phyloP scores from a whole-genome alignment of 1,140 invertebrate species.

The Sesamia nonagrioides region DNA sequence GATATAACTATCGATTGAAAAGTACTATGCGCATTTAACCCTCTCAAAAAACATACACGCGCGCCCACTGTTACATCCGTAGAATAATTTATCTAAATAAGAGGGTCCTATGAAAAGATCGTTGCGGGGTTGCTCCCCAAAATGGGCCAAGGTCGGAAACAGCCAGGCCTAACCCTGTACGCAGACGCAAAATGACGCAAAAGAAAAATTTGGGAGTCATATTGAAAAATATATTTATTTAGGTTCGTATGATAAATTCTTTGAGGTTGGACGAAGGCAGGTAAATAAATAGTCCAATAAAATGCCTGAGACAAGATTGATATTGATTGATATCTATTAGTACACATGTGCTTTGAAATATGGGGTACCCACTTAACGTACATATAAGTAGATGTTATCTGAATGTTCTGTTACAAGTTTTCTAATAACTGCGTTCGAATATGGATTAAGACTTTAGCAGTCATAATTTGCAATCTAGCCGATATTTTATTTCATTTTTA shows the following conservation, averaged over 20 bases:
- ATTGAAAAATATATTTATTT: slow-evolving; percentile 25
- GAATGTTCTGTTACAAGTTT: not conserved
- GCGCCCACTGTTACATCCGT: slow-evolving; percentile 14
- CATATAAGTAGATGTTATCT: slow-evolving; percentile 1
- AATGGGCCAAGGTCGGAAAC: slow-evolving; percentile 46
- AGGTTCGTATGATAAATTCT: slow-evolving; percentile 1
- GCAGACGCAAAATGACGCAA: not conserved
- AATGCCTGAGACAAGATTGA: slow-evolving; percentile 19
- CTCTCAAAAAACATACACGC: slow-evolving; percentile 26
- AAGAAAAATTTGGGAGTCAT: slow-evolving; percentile 7
- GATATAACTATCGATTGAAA: not conserved
- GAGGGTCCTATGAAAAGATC: slow-evolving; percentile 41
- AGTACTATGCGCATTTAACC: not conserved
- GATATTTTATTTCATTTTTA: no score
- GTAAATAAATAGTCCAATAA: slow-evolving; percentile 29
- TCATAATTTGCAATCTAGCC: no score
- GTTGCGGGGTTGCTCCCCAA: slow-evolving; percentile 24
- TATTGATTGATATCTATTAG: no score
- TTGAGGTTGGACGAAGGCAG: not conserved
- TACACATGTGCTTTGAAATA: no score
- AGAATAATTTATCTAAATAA: slow-evolving; percentile 49
- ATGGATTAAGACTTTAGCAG: no score
- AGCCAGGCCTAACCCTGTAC: slow-evolving; percentile 2
- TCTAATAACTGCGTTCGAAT: no score
- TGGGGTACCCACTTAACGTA: no score